Base-by-base conservation (phyloP, 2,888 invertebrate species). In the Cotesia congregata region DNA sequence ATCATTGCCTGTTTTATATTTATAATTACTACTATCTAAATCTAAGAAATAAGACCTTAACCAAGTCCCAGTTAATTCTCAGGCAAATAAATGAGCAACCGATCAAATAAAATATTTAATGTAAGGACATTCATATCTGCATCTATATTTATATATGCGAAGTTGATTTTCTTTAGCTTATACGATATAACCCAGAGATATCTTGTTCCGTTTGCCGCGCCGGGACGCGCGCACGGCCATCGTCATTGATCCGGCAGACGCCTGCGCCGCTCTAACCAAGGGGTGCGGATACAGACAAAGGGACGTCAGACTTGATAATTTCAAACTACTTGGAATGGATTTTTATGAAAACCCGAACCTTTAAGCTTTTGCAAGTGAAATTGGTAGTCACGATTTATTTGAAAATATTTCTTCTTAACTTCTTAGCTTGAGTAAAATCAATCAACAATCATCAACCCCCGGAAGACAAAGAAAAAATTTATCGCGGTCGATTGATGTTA, bases 211-310 rank as follows among this genome's bases (percentile, higher is more conserved):
- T 59, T 70, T 70, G 70, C 60, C 70, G 59, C 70, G 59, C 70
- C 70, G 39, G 67, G 76, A 61, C 61, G 74, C 68, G 80, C 80
- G 81, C 77, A 81, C 76, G 79, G 68, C 73, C 79, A 72, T 78
- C 77, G 72, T 80, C 82, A 83, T 84, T 80, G 82, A 84, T 84
- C 79, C 79, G 30, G 50, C 69, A 67, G 70, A 78, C 78, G 82
- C 80, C 76, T 77, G 81, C 80, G 79, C 74, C 64, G 60, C 1
- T 41, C 41, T 60, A 17, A 2, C n/a, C 38, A 61, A 65, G 39
- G 39, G 68, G 62, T 67, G 61, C 12, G 40, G 59, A 67, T 59
- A 68, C 15, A 50, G 67, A 68, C 67, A 67, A 73, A 65, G 73
- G 41, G 70, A 60, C 12, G 39, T 38, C 61, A 39, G n/a, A 61